Conservation (phyloP, 2,113 vertebrate species). For the Callionymus lyra region DNA sequence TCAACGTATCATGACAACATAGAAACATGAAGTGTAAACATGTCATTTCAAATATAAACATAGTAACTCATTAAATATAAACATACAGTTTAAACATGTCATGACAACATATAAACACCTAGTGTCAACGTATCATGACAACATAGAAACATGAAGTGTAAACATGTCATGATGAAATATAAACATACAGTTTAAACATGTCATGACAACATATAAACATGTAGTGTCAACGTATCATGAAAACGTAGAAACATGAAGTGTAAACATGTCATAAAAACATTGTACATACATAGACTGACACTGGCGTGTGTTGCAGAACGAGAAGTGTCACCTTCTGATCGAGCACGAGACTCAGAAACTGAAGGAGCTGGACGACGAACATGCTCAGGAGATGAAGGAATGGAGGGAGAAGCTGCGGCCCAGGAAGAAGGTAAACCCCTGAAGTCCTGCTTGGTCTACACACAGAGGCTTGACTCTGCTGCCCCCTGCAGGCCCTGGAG, state of each 20-base stretch:
- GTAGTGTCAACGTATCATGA: too few relatives aligned
- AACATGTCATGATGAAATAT: background rate
- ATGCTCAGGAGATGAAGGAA: slow-evolving; percentile 89
- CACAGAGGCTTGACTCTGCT: slow-evolving; percentile 5
- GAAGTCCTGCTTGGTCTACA: background rate
- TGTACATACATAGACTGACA: background rate
- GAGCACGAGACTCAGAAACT: slow-evolving; percentile 98
- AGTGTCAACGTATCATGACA: too few relatives aligned
- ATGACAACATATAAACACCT: too few relatives aligned
- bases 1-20: background rate
- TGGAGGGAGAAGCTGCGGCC: slow-evolving; percentile 95
- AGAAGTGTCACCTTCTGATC: slow-evolving; percentile 95
- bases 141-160: background rate
- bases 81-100: background rate
- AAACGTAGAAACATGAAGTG: background rate
- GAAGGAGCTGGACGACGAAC: slow-evolving; percentile 94
- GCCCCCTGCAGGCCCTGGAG: slow-evolving; percentile 80
- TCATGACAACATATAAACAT: too few relatives aligned
- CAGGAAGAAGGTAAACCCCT: slow-evolving; percentile 82
- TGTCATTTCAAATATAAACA: too few relatives aligned
- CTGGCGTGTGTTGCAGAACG: slow-evolving; percentile 76
- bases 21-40: background rate
- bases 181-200: background rate
- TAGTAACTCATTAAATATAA: background rate
- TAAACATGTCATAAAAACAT: background rate